A percentile compares a stretch with the other conserved stretches of the same genome.
phyloP scores from a whole-genome alignment of 2,888 invertebrate genomes.

The Eupithecia centaureata region DNA sequence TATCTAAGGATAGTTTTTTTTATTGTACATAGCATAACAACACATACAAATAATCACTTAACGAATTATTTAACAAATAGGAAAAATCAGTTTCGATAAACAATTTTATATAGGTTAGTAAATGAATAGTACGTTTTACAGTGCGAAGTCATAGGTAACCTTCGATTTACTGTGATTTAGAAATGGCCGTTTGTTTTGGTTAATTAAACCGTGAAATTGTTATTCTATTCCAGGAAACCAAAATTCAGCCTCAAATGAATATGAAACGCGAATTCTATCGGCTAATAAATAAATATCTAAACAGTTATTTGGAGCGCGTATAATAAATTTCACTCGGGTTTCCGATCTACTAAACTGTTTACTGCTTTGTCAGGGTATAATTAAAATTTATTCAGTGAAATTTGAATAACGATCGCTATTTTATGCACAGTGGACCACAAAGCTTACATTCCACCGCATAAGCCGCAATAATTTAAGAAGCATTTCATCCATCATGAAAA shows the following conservation, averaged over 20 bases:
- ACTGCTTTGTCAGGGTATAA: slow-evolving; percentile 9
- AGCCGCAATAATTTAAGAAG: neutral
- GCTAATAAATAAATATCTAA: slow-evolving; percentile 47
- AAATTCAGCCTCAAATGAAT: slow-evolving; percentile 53
- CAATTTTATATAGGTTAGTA: too few species aligned
- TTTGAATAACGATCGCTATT: slow-evolving; percentile 1
- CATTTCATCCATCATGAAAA: neutral
- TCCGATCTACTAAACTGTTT: slow-evolving; percentile 29
- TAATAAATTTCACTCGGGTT: slow-evolving; percentile 42
- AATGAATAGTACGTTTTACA: too few species aligned
- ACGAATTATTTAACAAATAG: too few species aligned
- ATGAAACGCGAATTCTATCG: slow-evolving; percentile 53
- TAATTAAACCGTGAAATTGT: neutral
- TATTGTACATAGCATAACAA: too few species aligned
- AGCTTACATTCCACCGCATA: neutral
- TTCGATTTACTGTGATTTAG: neutral
- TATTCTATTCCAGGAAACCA: slow-evolving; percentile 34
- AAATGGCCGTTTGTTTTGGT: neutral
- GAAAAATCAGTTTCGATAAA: too few species aligned
- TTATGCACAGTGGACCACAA: neutral
- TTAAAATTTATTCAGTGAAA: slow-evolving; percentile 10
- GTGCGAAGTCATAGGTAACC: neutral
- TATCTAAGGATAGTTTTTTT: too few species aligned
- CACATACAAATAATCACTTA: too few species aligned
- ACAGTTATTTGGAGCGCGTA: slow-evolving; percentile 41